Evolutionary conservation across 1,140 invertebrate species (phyloP).

Genomic region (Ruditapes philippinarum): DNA sequence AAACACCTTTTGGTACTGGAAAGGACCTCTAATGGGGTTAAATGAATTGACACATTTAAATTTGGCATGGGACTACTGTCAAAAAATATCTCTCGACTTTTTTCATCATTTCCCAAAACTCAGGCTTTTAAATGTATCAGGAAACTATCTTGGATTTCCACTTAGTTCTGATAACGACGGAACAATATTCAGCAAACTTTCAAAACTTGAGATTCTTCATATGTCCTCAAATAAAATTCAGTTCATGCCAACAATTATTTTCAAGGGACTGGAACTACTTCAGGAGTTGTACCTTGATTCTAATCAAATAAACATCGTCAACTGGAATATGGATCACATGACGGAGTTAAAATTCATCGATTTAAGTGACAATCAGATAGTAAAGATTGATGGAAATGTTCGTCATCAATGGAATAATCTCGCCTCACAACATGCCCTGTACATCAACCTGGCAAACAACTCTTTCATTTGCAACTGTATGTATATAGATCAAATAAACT

Average conservation of each 20-base stretch:
- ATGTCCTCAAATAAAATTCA: constrained; percentile 17
- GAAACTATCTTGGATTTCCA: constrained; percentile 5
- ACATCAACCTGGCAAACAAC: neutral
- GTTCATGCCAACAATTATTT: neutral
- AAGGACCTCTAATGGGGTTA: neutral
- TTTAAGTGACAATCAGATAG: neutral
- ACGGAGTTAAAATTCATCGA: neutral
- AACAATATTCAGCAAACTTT: neutral
- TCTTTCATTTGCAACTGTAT: neutral
- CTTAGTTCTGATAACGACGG: constrained; percentile 5
- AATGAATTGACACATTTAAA: neutral
- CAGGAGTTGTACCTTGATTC: neutral
- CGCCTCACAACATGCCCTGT: neutral
- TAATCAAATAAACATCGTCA: neutral
- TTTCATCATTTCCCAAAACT: neutral
- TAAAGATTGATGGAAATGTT: neutral
- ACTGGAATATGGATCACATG: neutral
- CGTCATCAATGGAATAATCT: neutral
- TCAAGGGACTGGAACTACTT: neutral
- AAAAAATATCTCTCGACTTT: neutral
- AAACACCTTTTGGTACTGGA: neutral
- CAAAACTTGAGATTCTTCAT: neutral
- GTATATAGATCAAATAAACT: neutral
- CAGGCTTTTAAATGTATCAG: neutral
- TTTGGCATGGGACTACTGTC: neutral